Base-by-base conservation (phyloP, 2,888 invertebrate genomes). In the Conus canariensis region DNA sequence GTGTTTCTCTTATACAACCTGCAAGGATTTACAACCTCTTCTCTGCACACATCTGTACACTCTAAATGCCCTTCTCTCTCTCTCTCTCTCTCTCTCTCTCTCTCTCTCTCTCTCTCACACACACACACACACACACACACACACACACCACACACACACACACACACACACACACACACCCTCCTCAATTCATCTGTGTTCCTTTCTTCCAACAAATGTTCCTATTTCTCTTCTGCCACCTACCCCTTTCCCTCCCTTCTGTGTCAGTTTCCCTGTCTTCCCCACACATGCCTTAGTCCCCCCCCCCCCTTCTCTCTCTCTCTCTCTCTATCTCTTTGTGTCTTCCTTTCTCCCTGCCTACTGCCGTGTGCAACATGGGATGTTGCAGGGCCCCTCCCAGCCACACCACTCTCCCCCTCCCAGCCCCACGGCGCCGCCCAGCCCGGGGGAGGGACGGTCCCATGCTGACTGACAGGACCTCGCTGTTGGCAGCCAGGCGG, bases 311-410 rank as follows among this genome's bases (percentile, higher is more conserved):
- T 3, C 70, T 7, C 19, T 3, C 70, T 70, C 70, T 70, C 70
- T 70, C 70, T 70, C 70, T 70, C 70, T 70, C 70, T 70, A 12
- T 70, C 70, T 12, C n/a, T 70, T 19, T 70, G 22, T 70, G 16
- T 70, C 70, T 22, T 16, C 70, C 70, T 70, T 16, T 22, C 70
- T 70, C 70, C 19, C 70, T 70, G 22, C 70, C 22, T 19, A 22
- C 70, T 70, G 74, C 74, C n/a, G 74, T 74, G 74, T 74, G 74
- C n/a, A 25, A 22, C 7, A n/a, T 70, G 70, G 14, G 70, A 12
- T 83, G 82, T 83, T 83, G 56, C 82, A 83, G 82, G 82, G 82
- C 58, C 82, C 82, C 1, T 83, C 82, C 6, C 82, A 83, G 19
- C 19, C 56, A 45, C 45, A 45, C 56, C 82, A 19, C 82, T 58